Conservation (phyloP, 2,888 invertebrate genomes). For the Cheilosia grossa region DNA sequence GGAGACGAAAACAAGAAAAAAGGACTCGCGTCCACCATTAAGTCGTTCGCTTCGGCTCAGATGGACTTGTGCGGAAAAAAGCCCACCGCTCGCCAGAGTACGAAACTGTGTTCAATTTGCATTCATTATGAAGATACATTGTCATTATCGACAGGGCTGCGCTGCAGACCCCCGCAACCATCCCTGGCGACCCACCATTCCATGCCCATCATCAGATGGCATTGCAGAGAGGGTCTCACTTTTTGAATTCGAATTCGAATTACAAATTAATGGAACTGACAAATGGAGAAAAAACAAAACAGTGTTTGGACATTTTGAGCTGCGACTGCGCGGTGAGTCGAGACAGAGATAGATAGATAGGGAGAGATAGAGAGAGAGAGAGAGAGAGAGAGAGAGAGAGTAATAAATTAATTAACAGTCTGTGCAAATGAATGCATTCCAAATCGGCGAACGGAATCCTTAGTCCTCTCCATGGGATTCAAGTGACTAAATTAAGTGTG, state of each 20-base stretch:
- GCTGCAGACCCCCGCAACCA: neutral
- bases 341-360: no score
- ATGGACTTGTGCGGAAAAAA: conserved; percentile 7
- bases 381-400: conserved; percentile 21
- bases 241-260: conserved; percentile 59
- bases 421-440: conserved; percentile 60
- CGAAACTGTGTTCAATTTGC: conserved; percentile 75
- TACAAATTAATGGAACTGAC: conserved; percentile 69
- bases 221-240: conserved; percentile 38
- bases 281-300: conserved; percentile 38
- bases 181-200: neutral
- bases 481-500: conserved; percentile 58
- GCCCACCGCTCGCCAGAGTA: conserved; percentile 54
- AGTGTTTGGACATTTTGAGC: conserved; percentile 48
- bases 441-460: conserved; percentile 37
- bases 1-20: conserved; percentile 13
- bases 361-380: conserved; percentile 23
- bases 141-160: conserved; percentile 57
- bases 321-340: no score
- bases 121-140: conserved; percentile 72
- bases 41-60: conserved; percentile 12
- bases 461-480: conserved; percentile 21
- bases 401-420: conserved; percentile 72
- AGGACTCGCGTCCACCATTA: conserved; percentile 33
- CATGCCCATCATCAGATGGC: conserved; percentile 31